These are phyloP conservation scores for Grantiella picta DNA, from an alignment of 2,113 vertebrate species.

Conservation along the genomic window DNA sequence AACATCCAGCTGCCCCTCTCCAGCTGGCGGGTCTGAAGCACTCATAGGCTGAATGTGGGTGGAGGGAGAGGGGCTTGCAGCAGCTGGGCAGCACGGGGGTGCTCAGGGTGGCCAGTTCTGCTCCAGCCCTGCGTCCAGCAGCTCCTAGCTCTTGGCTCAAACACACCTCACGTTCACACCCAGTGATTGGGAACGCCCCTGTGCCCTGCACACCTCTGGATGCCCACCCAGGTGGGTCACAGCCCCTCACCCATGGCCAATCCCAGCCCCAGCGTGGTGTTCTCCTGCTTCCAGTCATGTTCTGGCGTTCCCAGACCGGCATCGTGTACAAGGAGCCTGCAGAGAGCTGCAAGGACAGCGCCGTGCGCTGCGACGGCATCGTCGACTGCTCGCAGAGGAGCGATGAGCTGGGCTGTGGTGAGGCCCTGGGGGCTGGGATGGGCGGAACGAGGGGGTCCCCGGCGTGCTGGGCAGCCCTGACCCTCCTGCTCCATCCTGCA, in stretches of 20 bases:
- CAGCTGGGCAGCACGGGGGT: background rate
- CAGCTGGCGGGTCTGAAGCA: background rate
- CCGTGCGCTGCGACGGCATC: conserved; percentile 68
- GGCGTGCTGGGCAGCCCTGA: fast-evolving
- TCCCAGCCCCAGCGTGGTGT: background rate
- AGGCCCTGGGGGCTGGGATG: fast-evolving
- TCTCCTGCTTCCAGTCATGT: conserved; percentile 58
- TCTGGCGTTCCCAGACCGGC: conserved; percentile 66
- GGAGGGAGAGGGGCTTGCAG: background rate
- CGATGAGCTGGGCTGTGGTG: conserved; percentile 76
- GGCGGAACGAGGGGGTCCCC: fast-evolving
- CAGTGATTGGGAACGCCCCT: background rate
- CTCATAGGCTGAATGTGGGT: background rate
- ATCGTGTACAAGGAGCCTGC: conserved; percentile 72
- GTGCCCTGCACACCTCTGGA: fast-evolving
- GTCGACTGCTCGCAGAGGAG: conserved; percentile 69
- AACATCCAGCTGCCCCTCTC: background rate
- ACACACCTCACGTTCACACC: background rate
- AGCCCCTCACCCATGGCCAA: fast-evolving
- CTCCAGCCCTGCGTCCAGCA: background rate
- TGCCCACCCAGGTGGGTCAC: background rate
- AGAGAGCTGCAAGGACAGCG: conserved; percentile 59
- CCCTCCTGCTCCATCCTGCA: background rate
- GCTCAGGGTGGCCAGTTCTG: background rate
- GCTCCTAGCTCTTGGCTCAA: background rate